These are phyloP conservation scores for Strigamia crassipes DNA, from an alignment of 2,888 invertebrate species.

Conservation along the genomic window DNA sequence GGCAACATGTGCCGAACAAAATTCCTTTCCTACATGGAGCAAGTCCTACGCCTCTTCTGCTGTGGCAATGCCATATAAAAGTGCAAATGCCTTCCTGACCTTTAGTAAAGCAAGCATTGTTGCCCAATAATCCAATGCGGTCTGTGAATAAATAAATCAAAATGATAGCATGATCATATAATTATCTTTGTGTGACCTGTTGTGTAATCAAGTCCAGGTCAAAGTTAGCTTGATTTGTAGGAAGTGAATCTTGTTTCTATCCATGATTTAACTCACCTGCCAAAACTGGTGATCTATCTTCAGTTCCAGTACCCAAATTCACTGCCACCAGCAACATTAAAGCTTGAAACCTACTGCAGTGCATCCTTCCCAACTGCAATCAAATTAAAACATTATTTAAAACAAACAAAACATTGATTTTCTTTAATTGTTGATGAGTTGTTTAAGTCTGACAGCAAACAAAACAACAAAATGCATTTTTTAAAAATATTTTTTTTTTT, in stretches of 20 bases:
- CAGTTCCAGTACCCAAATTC: neutral
- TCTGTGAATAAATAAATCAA: neutral
- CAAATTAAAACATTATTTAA: neutral
- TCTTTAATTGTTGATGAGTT: no score
- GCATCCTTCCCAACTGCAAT: slow-evolving; percentile 14
- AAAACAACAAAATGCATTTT: no score
- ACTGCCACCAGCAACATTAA: slow-evolving; percentile 15
- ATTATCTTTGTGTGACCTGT: neutral
- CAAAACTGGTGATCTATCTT: neutral
- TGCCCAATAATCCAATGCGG: neutral
- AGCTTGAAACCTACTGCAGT: neutral
- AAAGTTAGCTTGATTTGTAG: neutral
- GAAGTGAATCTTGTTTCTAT: slow-evolving; percentile 9
- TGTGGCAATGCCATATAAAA: slow-evolving; percentile 89
- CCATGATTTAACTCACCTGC: slow-evolving; percentile 1
- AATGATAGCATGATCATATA: neutral
- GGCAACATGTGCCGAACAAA: slow-evolving; percentile 89
- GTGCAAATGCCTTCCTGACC: slow-evolving; percentile 79
- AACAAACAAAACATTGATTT: no score
- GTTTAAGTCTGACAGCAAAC: no score
- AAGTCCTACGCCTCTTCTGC: slow-evolving; percentile 78
- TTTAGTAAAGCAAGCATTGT: slow-evolving; percentile 46
- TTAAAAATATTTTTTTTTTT: no score
- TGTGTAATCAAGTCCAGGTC: neutral
- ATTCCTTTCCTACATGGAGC: slow-evolving; percentile 92